These are phyloP conservation scores for Cephus sareptanus DNA, from an alignment of 2,888 invertebrate species.

Conservation along the genomic window DNA sequence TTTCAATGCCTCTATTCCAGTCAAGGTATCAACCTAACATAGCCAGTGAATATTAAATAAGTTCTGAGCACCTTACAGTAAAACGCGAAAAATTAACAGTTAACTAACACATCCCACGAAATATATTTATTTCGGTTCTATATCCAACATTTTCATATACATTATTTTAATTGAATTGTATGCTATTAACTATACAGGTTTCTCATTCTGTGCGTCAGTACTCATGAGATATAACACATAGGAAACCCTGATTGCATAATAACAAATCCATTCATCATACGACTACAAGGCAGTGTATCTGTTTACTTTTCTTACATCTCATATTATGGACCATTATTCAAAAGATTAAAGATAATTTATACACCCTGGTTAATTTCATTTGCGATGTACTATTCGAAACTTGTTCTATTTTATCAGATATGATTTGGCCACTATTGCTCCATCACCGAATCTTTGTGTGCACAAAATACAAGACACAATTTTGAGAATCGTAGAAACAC, in stretches of 20 bases:
- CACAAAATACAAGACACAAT: not conserved
- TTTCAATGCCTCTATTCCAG: conserved; percentile 14
- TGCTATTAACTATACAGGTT: not conserved
- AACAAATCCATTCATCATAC: not conserved
- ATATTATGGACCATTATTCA: not conserved
- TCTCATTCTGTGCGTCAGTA: not conserved
- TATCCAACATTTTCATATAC: not conserved
- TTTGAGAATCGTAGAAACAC: not conserved
- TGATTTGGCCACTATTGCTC: not conserved
- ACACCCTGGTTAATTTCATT: not conserved
- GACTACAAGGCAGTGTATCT: not conserved
- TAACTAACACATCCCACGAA: not conserved
- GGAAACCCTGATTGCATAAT: not conserved
- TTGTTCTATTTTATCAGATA: not conserved
- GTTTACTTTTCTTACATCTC: not conserved
- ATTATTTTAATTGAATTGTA: not conserved
- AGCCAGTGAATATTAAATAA: not conserved
- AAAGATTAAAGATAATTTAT: not conserved
- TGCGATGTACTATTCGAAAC: not conserved
- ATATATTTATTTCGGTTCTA: not conserved
- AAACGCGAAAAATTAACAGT: not conserved
- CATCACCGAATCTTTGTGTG: not conserved
- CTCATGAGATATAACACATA: not conserved
- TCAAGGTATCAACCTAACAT: conserved; percentile 5
- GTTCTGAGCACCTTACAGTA: not conserved